Evolutionary conservation across 2,888 invertebrate species (phyloP).

Genomic region (Timandra comae): DNA sequence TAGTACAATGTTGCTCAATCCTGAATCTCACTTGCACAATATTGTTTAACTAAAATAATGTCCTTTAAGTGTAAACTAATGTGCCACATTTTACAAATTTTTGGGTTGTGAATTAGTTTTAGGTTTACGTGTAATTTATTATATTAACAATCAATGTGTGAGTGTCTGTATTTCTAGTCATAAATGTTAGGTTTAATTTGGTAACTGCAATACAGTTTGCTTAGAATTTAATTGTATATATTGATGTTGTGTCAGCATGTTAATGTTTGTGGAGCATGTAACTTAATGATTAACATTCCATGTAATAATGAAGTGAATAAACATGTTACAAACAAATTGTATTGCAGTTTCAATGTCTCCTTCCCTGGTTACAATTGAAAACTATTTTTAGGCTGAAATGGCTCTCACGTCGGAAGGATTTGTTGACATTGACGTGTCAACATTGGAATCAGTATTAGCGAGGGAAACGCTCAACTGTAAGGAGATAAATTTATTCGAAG

Average conservation of each 20-base stretch:
- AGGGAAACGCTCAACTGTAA: constrained; percentile 97
- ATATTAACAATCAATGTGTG: constrained; percentile 7
- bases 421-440: constrained; percentile 95
- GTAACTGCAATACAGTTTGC: constrained; percentile 73
- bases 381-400: constrained; percentile 89
- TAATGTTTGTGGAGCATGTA: constrained; percentile 39
- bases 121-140: constrained; percentile 34
- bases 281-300: constrained; percentile 46
- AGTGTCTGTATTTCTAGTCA: constrained; percentile 40
- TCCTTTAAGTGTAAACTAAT: constrained; percentile 30
- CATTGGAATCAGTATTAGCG: constrained; percentile 92
- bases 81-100: constrained; percentile 26
- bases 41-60: constrained; percentile 7
- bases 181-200: constrained; percentile 24
- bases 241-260: constrained; percentile 52
- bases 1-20: constrained; percentile 1
- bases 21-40: constrained; percentile 9
- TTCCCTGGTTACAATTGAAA: constrained; percentile 32
- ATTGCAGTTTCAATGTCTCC: constrained; percentile 73
- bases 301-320: constrained; percentile 58
- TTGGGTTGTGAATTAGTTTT: constrained; percentile 62
- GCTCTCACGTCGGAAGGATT: constrained; percentile 97
- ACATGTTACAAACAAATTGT: constrained; percentile 69
- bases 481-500: constrained; percentile 93
- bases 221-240: constrained; percentile 24